These are phyloP conservation scores for Crypturellus tataupa DNA, from an alignment of 2,797 vertebrate species.

Conservation along the genomic window DNA sequence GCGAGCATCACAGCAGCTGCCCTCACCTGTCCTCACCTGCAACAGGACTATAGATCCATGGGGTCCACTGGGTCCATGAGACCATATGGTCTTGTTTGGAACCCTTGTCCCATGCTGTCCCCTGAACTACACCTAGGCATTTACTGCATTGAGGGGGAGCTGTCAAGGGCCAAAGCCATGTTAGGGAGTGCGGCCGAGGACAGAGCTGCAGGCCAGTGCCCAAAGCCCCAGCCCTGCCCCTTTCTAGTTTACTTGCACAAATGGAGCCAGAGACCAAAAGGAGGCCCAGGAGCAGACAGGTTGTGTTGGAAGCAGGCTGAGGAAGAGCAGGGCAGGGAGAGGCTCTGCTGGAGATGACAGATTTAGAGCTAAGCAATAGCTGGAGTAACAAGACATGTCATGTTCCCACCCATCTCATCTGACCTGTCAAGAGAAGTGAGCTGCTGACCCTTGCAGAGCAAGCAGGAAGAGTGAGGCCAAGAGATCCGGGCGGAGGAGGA, in stretches of 20 bases:
- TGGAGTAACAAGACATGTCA: background rate
- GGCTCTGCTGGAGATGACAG: background rate
- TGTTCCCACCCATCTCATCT: background rate
- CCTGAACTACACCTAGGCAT: background rate
- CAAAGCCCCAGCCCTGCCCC: background rate
- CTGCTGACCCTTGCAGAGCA: background rate
- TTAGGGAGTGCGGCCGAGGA: background rate
- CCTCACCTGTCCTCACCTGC: background rate
- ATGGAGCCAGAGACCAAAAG: background rate
- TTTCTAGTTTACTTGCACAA: background rate
- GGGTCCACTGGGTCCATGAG: background rate
- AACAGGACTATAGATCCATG: background rate
- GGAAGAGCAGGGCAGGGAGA: background rate
- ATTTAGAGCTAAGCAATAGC: accelerated
- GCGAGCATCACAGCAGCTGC: background rate
- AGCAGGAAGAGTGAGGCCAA: background rate
- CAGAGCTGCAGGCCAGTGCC: background rate
- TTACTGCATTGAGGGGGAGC: background rate
- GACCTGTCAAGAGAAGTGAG: background rate
- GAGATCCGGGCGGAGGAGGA: background rate
- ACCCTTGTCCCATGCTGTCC: background rate
- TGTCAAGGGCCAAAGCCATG: background rate
- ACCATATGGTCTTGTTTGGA: background rate
- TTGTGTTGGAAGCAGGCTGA: background rate
- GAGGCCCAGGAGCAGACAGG: background rate